Evolutionary conservation across 2,797 vertebrate species (phyloP).

Genomic region (Hirundo rustica): DNA sequence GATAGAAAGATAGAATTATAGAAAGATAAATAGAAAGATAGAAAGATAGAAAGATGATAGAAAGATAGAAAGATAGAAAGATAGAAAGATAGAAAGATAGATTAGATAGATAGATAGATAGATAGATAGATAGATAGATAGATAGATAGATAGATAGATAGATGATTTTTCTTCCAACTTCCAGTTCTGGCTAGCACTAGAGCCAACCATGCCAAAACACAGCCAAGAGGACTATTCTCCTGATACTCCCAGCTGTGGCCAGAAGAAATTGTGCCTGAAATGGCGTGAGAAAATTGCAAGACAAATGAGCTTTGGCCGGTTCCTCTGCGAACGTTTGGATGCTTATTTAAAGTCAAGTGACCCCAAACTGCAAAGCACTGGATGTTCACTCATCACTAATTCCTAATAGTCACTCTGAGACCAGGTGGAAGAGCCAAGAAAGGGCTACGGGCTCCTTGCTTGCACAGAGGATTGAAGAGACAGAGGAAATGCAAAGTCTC

Average conservation of each 20-base stretch:
- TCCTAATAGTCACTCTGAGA: constrained; percentile 5
- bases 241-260: constrained; percentile 30
- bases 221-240: not conserved
- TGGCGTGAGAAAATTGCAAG: constrained; percentile 42
- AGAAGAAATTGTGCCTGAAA: constrained; percentile 48
- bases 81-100: not conserved
- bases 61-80: not conserved
- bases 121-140: not conserved
- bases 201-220: not conserved
- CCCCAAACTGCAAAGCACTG: constrained; percentile 43
- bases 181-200: not conserved
- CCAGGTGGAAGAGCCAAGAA: constrained; percentile 16
- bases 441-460: not conserved
- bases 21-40: no score
- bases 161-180: not conserved
- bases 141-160: not conserved
- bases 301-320: constrained; percentile 49
- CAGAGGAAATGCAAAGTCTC: not conserved
- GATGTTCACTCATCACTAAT: not conserved
- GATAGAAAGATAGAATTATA: not conserved
- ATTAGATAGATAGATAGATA: not conserved
- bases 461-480: not conserved
- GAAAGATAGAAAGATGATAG: not conserved
- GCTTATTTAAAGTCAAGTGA: constrained; percentile 42
- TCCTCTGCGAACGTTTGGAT: not conserved